A percentile compares a stretch with the other conserved stretches of the same genome.
These are phyloP conservation scores for Rhabditoides inermis DNA, from an alignment of 2,888 invertebrate species.

Conservation along the genomic window DNA sequence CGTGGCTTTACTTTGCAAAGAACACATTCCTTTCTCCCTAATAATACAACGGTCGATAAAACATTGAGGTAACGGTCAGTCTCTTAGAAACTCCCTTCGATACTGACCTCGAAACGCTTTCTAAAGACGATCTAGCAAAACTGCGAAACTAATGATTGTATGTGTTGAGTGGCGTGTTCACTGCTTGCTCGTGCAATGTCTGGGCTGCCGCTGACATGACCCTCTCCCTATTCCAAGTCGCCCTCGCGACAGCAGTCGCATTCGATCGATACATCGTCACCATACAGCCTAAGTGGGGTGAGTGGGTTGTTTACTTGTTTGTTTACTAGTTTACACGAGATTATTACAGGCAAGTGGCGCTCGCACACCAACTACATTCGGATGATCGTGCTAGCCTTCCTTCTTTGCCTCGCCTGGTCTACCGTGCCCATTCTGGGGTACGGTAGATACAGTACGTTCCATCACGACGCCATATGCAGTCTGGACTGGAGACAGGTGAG, in stretches of 20 bases:
- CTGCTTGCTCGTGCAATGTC: conserved; percentile 15
- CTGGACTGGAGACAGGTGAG: conserved; percentile 33
- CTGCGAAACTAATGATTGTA: no score
- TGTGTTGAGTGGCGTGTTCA: conserved; percentile 23
- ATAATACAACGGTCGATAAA: no score
- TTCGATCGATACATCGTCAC: conserved; percentile 39
- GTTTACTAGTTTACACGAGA: background rate
- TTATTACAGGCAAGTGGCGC: conserved; percentile 22
- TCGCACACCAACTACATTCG: conserved; percentile 27
- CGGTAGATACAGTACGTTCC: conserved; percentile 30
- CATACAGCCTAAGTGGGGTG: conserved; percentile 34
- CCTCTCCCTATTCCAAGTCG: conserved; percentile 24
- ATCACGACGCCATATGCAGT: conserved; percentile 28
- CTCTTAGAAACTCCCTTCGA: no score
- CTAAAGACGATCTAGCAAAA: no score
- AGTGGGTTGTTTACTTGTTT: background rate
- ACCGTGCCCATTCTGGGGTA: conserved; percentile 26
- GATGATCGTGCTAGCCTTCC: conserved; percentile 15
- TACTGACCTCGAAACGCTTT: no score
- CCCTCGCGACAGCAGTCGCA: conserved; percentile 27
- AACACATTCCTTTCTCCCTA: no score
- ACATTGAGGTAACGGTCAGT: no score
- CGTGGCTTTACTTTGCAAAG: no score
- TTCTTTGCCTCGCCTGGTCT: conserved; percentile 21
- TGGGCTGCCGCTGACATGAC: conserved; percentile 32